These are phyloP conservation scores for Prionailurus viverrinus DNA, from an alignment of 2,113 vertebrate genomes.

Conservation along the genomic window DNA sequence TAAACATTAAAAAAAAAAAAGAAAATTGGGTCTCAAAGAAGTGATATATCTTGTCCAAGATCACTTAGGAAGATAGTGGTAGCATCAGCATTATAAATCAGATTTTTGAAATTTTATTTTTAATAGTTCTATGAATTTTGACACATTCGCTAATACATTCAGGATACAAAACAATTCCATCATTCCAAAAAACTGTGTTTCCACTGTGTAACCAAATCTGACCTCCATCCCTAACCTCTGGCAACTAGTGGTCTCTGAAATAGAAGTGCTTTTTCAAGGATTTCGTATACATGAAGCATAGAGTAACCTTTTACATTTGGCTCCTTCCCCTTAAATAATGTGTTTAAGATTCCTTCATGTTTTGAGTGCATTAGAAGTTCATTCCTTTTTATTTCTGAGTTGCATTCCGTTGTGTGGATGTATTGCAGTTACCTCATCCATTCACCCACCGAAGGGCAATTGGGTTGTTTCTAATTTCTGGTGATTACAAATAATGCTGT, in stretches of 20 bases:
- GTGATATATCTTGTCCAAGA: not conserved
- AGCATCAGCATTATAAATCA: not conserved
- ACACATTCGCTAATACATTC: not conserved
- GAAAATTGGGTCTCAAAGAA: conserved; percentile 9
- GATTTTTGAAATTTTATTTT: not conserved
- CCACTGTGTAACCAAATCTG: not conserved
- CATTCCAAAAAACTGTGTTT: not conserved
- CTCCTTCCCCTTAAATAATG: not conserved
- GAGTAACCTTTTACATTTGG: not conserved
- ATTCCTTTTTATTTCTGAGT: not conserved
- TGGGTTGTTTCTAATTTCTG: not conserved
- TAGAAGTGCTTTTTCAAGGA: not conserved
- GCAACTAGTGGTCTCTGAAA: not conserved
- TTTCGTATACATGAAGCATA: not conserved
- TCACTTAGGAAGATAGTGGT: not conserved
- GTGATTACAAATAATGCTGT: not conserved
- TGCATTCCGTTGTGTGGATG: not conserved
- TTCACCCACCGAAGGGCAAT: not conserved
- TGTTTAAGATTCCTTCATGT: not conserved
- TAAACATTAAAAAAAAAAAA: not conserved
- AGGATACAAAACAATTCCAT: not conserved
- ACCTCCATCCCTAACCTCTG: not conserved
- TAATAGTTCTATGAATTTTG: conserved; percentile 30
- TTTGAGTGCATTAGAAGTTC: not conserved
- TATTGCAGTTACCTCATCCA: not conserved